Base-by-base conservation (phyloP, 1,140 invertebrate genomes). In the Procambarus virginalis region DNA sequence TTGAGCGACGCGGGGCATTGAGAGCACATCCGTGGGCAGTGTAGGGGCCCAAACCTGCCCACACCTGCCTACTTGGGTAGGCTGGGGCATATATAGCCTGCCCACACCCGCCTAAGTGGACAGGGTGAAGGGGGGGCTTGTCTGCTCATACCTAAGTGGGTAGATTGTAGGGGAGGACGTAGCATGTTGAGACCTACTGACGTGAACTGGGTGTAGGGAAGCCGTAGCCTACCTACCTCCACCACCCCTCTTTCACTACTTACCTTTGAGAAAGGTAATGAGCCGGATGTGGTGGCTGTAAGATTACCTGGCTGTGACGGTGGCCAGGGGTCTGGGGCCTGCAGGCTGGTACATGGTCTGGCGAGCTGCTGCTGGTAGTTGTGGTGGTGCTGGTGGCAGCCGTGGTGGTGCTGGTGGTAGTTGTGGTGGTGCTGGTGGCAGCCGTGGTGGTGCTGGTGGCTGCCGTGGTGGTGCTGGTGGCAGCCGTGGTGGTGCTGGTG, bases 1-100 rank as follows among this genome's bases (percentile, higher is more conserved):
- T 88, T 88, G 78, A 88, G 49, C 22, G 78, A 20, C 46, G 48
- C 48, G 60, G 68, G 34, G 17, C 46, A 85, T 85, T 78, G 84
- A 85, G 51, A 73, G 10, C 8, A 46, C 6, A 14, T 78, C n/a
- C 64, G 80, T 34, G 34, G 80, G 14, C 34, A 64, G 6, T 20
- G 46, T 64, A 4, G 60, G 20, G 12, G 17, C 10, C 20, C 12
- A 10, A 64, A 17, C 60, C 17, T 73, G 34, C 60, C 3, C 20
- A 79, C n/a, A 55, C 51, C 45, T 49, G 6, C 51, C 48, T 49
- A 34, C 73, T 9, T 34, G 34, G 34, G 34, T 34, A 34, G 34
- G 34, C 34, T 34, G 34, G 34, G 34, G 34, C 34, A 34, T 34
- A 34, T 34, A 34, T 64, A 17, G 1, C 60, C 14, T 70, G 8